Evolutionary conservation across 2,888 invertebrate species (phyloP).

Genomic region (Pandemis cinnamomeana): DNA sequence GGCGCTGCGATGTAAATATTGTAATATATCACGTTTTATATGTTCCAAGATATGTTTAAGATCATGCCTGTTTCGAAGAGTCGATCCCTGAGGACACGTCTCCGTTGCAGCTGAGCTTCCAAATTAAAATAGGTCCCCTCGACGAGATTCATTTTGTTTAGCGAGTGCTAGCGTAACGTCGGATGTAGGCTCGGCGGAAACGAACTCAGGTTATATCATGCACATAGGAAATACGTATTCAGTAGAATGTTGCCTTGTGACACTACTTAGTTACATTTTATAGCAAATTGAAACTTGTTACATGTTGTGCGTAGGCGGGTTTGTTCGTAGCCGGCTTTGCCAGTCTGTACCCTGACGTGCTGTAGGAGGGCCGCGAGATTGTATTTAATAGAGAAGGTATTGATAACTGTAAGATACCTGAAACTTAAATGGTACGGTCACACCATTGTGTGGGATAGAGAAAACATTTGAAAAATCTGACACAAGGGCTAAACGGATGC

Average conservation of each 20-base stretch:
- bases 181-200: not conserved
- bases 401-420: too few relatives aligned
- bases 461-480: too few relatives aligned
- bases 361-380: not conserved
- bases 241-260: constrained; percentile 13
- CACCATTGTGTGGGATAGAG: too few relatives aligned
- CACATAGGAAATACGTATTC: constrained; percentile 4
- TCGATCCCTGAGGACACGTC: not conserved
- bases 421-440: too few relatives aligned
- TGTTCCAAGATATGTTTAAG: constrained; percentile 15
- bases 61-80: not conserved
- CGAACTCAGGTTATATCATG: not conserved
- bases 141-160: not conserved
- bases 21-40: constrained; percentile 50
- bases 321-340: not conserved
- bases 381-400: too few relatives aligned
- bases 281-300: constrained; percentile 6
- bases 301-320: not conserved
- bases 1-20: constrained; percentile 53
- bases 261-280: not conserved
- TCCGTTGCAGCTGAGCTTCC: not conserved
- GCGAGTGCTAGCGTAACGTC: not conserved
- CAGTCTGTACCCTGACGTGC: not conserved
- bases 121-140: too few relatives aligned
- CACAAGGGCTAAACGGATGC: too few relatives aligned